Percentiles rank a stretch among this genome's conserved stretches.
These are phyloP conservation scores for Apotomis turbidana DNA, from an alignment of 2,888 invertebrate species.

Conservation along the genomic window DNA sequence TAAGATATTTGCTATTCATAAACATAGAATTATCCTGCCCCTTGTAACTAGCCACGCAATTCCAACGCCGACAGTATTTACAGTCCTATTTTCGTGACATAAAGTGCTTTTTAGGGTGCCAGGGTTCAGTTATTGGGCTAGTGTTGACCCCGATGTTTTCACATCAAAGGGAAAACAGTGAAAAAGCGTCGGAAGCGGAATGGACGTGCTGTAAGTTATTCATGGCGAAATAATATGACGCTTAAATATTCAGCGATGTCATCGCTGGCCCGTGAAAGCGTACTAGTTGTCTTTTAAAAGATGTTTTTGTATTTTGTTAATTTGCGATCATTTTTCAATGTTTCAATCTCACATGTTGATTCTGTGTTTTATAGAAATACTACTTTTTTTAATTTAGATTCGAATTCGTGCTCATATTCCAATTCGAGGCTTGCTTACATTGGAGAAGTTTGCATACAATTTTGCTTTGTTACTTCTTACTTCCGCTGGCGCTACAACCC, in stretches of 20 bases:
- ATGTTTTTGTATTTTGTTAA: neutral
- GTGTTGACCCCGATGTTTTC: slow-evolving; percentile 17
- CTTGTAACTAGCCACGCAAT: slow-evolving; percentile 29
- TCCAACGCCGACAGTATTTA: neutral
- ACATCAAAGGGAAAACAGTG: slow-evolving; percentile 29
- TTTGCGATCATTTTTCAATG: neutral
- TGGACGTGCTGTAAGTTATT: slow-evolving; percentile 33
- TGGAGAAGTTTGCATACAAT: no score
- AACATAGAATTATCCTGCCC: slow-evolving; percentile 22
- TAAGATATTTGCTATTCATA: slow-evolving; percentile 38
- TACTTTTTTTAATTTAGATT: no score
- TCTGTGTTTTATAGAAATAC: no score
- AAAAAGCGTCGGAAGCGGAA: slow-evolving; percentile 28
- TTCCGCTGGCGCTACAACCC: no score
- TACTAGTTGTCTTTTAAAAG: neutral
- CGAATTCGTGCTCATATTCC: no score
- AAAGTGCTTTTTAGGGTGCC: slow-evolving; percentile 3
- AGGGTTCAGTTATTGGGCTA: slow-evolving; percentile 1
- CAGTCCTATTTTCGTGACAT: neutral
- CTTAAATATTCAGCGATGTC: slow-evolving; percentile 31
- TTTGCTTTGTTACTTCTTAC: no score
- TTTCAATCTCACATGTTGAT: no score
- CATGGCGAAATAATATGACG: slow-evolving; percentile 36
- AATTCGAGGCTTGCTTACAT: no score
- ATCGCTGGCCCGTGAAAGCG: neutral